Evolutionary conservation across 1,140 invertebrate species (phyloP), one percentile per base, ranked within the genome.

Genomic region (Elymnias hypermnestra): DNA sequence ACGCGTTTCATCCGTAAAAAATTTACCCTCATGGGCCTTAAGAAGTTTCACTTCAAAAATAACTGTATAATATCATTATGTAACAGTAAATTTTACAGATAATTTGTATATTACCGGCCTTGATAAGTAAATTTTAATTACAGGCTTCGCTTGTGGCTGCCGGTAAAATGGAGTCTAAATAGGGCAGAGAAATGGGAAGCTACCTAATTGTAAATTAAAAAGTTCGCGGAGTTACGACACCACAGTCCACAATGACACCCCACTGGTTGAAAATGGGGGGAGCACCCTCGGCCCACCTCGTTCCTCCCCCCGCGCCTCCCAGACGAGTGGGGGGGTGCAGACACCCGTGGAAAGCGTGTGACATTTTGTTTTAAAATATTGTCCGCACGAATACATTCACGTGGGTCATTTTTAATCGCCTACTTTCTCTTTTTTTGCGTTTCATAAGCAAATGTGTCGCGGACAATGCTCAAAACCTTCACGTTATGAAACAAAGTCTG

Each of bases 281-380:
- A 47, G 49, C 52, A 52, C 53, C 55, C 50, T 37, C 48, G 38
- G 12, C 58, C 52, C 53, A 39, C 55, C 40, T 35, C 19, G 46
- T 22, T 39, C 12, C 49, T 7, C 42, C 43, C 25, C 46, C 41
- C 29, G 29, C 40, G 15, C 29, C 49, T 9, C 49, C 48, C 59
- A 57, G 55, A 51, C 58, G 51, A 53, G 54, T 15, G 29, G 29
- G 59, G 56, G 59, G 73, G 64, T 50, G 72, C 56, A 73, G 70
- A 71, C 72, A 70, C 67, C 72, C 76, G 82, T 75, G 72, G 76
- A 82, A 83, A 85, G 78, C 76, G 82, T 85, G 77, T 83, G 82
- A 85, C 82, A 85, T 82, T 84, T 83, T 83, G 82, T 85, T 85
- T 83, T 83, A 83, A 84, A 85, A 85, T 85, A 85, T 85, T 83